These are phyloP conservation scores for Lophura nycthemera DNA, from an alignment of 2,113 vertebrate genomes.

Conservation along the genomic window DNA sequence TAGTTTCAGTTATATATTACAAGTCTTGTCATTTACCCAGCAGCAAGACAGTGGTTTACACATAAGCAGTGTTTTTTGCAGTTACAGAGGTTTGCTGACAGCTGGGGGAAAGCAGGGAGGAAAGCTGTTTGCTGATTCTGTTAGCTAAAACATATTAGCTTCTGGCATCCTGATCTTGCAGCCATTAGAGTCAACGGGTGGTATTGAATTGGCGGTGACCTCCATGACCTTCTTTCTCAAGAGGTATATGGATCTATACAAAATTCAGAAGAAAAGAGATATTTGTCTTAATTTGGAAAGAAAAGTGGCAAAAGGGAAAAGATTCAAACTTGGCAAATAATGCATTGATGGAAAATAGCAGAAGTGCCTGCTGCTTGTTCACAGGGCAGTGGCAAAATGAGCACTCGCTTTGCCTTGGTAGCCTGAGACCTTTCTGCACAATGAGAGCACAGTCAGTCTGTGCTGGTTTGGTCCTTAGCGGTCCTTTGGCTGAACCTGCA, in stretches of 20 bases:
- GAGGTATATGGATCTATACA: background rate
- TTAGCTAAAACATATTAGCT: background rate
- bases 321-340: background rate
- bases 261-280: background rate
- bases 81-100: slow-evolving; percentile 20
- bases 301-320: background rate
- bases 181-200: background rate
- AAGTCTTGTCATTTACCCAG: slow-evolving; percentile 20
- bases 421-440: background rate
- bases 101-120: background rate
- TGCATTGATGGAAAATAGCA: background rate
- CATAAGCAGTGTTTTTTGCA: slow-evolving; percentile 10
- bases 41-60: slow-evolving; percentile 41
- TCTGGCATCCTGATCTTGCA: background rate
- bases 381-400: background rate
- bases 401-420: background rate
- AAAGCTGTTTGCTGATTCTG: background rate
- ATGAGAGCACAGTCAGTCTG: background rate
- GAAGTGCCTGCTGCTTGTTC: background rate
- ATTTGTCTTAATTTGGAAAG: background rate
- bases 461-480: background rate
- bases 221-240: background rate
- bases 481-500: background rate
- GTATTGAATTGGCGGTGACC: background rate
- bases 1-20: slow-evolving; percentile 46